Percentiles rank a stretch among this genome's conserved stretches.
phyloP scores from a whole-genome alignment of 2,797 vertebrate genomes.

The Takifugu rubripes region DNA sequence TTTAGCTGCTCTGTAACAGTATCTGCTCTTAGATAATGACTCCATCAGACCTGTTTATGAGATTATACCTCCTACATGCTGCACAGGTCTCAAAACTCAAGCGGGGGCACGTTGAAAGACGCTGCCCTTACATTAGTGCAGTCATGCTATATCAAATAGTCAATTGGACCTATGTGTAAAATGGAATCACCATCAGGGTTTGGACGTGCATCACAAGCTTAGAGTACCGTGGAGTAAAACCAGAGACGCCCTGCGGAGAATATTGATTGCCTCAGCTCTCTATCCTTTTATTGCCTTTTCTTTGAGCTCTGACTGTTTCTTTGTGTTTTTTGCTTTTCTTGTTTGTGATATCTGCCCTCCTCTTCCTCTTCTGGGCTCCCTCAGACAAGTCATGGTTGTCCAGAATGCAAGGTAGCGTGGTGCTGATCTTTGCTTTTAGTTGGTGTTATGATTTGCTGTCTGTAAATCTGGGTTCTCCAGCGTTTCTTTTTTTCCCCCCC shows the following conservation, averaged over 20 bases:
- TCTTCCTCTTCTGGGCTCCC: constrained; percentile 83
- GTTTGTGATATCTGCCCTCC: constrained; percentile 80
- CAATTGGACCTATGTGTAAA: constrained; percentile 26
- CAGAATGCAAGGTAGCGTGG: constrained; percentile 99
- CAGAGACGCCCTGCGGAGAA: constrained; percentile 33
- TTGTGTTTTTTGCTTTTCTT: constrained; percentile 74
- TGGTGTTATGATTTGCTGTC: constrained; percentile 54
- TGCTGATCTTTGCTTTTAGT: constrained; percentile 72
- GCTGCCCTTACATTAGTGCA: constrained; percentile 11
- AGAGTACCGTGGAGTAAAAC: constrained; percentile 24
- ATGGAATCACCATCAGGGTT: constrained; percentile 18
- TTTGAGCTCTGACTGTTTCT: constrained; percentile 71
- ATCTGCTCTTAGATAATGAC: constrained; percentile 74
- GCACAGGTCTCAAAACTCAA: constrained; percentile 9
- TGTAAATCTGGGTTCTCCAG: constrained; percentile 37
- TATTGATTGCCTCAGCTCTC: constrained; percentile 64
- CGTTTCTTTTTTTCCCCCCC: constrained; percentile 32
- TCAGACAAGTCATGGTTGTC: constrained; percentile 99
- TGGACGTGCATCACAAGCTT: constrained; percentile 32
- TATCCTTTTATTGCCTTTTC: constrained; percentile 59
- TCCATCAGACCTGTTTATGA: constrained; percentile 70
- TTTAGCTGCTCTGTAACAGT: constrained; percentile 68
- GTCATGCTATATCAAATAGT: constrained; percentile 9
- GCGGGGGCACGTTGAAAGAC: no score
- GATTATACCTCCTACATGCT: constrained; percentile 49